A percentile compares a stretch with the other conserved stretches of the same genome.
Evolutionary conservation across 2,888 invertebrate species (phyloP).

Genomic region (Melikaiella ostensackeni): DNA sequence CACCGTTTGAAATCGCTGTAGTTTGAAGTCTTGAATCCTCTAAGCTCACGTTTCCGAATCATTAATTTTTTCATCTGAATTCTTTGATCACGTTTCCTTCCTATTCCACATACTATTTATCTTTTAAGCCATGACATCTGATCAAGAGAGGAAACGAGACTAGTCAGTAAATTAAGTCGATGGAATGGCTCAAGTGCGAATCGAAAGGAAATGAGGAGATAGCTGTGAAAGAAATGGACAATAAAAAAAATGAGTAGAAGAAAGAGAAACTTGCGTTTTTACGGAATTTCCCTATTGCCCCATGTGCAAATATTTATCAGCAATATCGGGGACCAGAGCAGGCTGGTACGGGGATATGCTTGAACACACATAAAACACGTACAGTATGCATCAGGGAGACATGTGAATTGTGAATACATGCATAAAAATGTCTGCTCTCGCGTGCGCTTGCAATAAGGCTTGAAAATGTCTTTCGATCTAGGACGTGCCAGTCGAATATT

Average conservation of each 20-base stretch:
- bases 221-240: slow-evolving; percentile 24
- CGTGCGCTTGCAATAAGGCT: slow-evolving; percentile 52
- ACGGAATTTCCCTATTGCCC: slow-evolving; percentile 65
- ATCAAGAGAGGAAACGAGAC: not conserved
- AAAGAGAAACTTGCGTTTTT: slow-evolving; percentile 55
- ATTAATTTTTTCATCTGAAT: slow-evolving; percentile 8
- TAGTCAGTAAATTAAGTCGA: not conserved
- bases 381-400: slow-evolving; percentile 63
- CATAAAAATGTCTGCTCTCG: slow-evolving; percentile 68
- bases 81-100: not conserved
- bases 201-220: slow-evolving; percentile 8
- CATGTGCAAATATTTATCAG: slow-evolving; percentile 69
- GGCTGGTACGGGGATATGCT: slow-evolving; percentile 57
- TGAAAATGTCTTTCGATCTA: slow-evolving; percentile 57
- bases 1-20: not conserved
- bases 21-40: not conserved
- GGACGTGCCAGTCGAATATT: slow-evolving; percentile 60
- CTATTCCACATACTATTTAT: not conserved
- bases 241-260: slow-evolving; percentile 19
- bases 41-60: not conserved
- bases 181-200: slow-evolving; percentile 12
- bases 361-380: slow-evolving; percentile 51
- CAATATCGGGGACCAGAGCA: slow-evolving; percentile 61
- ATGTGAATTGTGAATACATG: slow-evolving; percentile 67
- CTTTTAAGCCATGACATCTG: not conserved